Base-by-base conservation (phyloP, 2,113 vertebrate species). In the Ciconia boyciana region DNA sequence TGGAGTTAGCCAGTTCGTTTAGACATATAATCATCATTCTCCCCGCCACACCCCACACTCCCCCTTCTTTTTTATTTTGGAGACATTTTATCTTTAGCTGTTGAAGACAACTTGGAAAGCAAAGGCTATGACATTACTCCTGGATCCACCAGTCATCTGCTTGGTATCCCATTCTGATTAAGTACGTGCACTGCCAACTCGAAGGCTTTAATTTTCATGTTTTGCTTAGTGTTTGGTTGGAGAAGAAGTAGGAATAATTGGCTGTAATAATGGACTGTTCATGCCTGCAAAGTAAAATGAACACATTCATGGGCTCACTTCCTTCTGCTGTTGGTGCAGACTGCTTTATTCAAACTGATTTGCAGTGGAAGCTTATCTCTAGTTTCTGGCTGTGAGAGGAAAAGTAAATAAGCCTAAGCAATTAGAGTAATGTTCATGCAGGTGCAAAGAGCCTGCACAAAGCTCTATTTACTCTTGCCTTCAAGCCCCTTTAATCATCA, bases 351-450 rank as follows among this genome's bases (percentile, higher is more conserved):
- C 76, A 71, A 77, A 76, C 57, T 94, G 83, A 89, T 95, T 95
- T 96, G 80, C 80, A 72, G 44, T 84, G 66, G 80, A 75, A 96
- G 89, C 48, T 87, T 94, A 91, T 96, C 86, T 96, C 81, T 89
- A 76, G 74, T 83, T 92, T 94, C 89, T 96, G 91, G 44, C 77
- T 92, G 83, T 49, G 80, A 87, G 65, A 89, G 12, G 41, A 76
- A 93, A 91, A 95, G 91, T 94, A 93, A 97, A 95, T 90, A 97
- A 96, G 70, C 81, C 83, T 58, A 87, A 94, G 83, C 91, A 94
- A 96, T 95, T 94, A 96, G 36, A 25, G 21, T 65, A 72, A 94
- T 85, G 87, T 43, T 94, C 77, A 68, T 65, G 89, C 86, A 95
- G 93, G 94, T 95, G 95, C 87, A 96, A 95, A 92, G n/a, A 91